Conservation (phyloP, 2,888 invertebrate genomes). For the Steinernema hermaphroditum region DNA sequence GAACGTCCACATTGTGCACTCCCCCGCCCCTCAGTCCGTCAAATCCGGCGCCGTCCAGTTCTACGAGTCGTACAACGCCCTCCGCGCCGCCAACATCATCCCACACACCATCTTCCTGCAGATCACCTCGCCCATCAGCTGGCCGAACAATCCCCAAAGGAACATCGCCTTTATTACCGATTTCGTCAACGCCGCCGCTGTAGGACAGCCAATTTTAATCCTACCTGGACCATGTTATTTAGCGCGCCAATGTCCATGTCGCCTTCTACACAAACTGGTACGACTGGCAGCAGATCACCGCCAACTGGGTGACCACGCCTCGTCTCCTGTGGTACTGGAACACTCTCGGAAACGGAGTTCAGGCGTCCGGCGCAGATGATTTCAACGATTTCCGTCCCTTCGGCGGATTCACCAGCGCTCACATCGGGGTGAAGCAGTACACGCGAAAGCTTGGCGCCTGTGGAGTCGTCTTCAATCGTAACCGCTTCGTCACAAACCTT, state of each 20-base stretch:
- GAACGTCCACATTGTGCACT: no score
- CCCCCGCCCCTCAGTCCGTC: background rate
- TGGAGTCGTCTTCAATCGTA: background rate
- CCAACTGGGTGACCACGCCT: constrained; percentile 37
- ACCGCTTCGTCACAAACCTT: background rate
- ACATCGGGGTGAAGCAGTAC: constrained; percentile 18
- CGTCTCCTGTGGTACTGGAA: constrained; percentile 49
- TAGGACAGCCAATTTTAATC: background rate
- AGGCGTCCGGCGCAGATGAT: constrained; percentile 44
- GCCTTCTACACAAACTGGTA: constrained; percentile 34
- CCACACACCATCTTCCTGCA: constrained; percentile 48
- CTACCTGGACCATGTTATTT: no score
- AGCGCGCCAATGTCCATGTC: constrained; percentile 16
- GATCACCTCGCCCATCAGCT: constrained; percentile 55
- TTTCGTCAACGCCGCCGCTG: constrained; percentile 3
- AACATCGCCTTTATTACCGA: constrained; percentile 50
- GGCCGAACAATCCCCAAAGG: constrained; percentile 38
- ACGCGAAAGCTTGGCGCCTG: background rate
- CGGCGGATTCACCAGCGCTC: constrained; percentile 46
- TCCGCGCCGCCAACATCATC: background rate
- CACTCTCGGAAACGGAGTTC: constrained; percentile 45
- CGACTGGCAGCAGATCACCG: constrained; percentile 33
- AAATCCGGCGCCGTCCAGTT: background rate
- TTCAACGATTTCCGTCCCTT: constrained; percentile 50
- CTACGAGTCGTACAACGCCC: background rate